These are phyloP conservation scores for Leptinotarsa rubiginosa DNA, from an alignment of 2,888 invertebrate species.

Conservation along the genomic window DNA sequence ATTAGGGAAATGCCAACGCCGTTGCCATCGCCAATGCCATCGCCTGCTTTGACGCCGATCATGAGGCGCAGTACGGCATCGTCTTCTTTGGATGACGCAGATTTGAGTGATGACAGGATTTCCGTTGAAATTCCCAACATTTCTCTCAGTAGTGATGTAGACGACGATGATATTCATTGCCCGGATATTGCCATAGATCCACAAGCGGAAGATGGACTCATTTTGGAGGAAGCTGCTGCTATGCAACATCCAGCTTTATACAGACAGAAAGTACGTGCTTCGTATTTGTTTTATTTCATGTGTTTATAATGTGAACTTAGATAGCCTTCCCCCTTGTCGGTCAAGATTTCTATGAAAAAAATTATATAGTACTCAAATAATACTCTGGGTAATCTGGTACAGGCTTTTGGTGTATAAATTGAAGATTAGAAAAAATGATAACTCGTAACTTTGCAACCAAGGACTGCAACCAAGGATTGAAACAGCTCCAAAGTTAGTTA, in stretches of 20 bases:
- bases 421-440: too few relatives aligned
- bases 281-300: too few relatives aligned
- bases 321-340: too few relatives aligned
- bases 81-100: slow-evolving; percentile 68
- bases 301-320: too few relatives aligned
- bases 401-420: too few relatives aligned
- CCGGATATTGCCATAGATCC: slow-evolving; percentile 65
- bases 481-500: too few relatives aligned
- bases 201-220: slow-evolving; percentile 65
- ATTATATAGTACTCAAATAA: too few relatives aligned
- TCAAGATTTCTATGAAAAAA: too few relatives aligned
- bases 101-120: slow-evolving; percentile 67
- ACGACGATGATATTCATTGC: slow-evolving; percentile 60
- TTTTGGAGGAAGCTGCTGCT: slow-evolving; percentile 64
- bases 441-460: too few relatives aligned
- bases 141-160: slow-evolving; percentile 62
- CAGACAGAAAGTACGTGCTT: slow-evolving; percentile 50
- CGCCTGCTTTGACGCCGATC: slow-evolving; percentile 76
- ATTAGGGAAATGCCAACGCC: slow-evolving; percentile 84
- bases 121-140: slow-evolving; percentile 66
- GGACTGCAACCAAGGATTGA: too few relatives aligned
- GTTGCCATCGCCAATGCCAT: slow-evolving; percentile 78
- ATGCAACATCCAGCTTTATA: slow-evolving; percentile 59
- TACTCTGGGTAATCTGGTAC: too few relatives aligned
- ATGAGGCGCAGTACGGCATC: slow-evolving; percentile 67